phyloP scores from a whole-genome alignment of 2,113 vertebrate species.

The Lepisosteus oculatus region DNA sequence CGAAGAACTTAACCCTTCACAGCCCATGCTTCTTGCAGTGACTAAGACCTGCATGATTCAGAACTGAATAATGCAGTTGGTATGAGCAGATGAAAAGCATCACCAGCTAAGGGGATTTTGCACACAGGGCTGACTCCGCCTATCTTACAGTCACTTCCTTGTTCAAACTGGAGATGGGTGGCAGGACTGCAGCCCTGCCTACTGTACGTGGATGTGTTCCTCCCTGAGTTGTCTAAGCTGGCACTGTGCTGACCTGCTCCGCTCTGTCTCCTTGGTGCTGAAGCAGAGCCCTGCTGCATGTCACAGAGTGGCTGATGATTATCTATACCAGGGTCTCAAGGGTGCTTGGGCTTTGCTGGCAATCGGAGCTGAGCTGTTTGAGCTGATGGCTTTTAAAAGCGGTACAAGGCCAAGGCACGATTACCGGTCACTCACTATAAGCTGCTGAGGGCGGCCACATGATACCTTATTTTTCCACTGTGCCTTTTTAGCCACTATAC shows the following conservation, averaged over 20 bases:
- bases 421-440: conserved; percentile 49
- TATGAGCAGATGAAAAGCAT: too few relatives aligned
- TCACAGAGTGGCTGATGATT: conserved; percentile 48
- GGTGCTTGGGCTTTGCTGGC: conserved; percentile 46
- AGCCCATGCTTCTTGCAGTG: not conserved
- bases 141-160: not conserved
- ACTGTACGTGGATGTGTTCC: not conserved
- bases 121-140: not conserved
- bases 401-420: conserved; percentile 42
- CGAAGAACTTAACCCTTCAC: not conserved
- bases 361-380: conserved; percentile 43
- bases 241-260: conserved; percentile 54
- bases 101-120: too few relatives aligned
- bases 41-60: not conserved
- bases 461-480: conserved; percentile 33
- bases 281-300: conserved; percentile 40
- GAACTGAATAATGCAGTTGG: too few relatives aligned
- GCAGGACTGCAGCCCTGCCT: not conserved
- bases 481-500: conserved; percentile 56
- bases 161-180: not conserved
- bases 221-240: conserved; percentile 36
- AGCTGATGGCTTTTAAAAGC: conserved; percentile 62
- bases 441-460: conserved; percentile 35
- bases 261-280: conserved; percentile 48
- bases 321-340: conserved; percentile 50